Conservation (phyloP, 2,113 vertebrate genomes). For the Anthoscopus minutus region DNA sequence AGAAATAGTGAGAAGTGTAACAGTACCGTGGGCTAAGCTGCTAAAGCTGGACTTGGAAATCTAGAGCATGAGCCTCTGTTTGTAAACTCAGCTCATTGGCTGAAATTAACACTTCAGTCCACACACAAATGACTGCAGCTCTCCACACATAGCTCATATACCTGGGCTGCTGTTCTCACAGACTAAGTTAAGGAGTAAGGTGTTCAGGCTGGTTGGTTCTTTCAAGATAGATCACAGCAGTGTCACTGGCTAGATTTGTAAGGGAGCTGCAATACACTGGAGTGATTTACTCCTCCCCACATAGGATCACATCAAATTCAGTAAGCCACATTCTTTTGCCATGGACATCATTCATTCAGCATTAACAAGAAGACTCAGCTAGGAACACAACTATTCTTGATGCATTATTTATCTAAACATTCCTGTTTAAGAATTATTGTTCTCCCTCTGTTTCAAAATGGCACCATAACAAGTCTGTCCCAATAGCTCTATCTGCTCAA, state of each 20-base stretch:
- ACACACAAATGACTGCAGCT: neutral
- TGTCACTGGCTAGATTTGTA: neutral
- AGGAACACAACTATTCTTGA: neutral
- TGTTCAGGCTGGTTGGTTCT: neutral
- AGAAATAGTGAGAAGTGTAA: neutral
- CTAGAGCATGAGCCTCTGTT: neutral
- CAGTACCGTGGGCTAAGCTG: neutral
- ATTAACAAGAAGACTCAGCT: neutral
- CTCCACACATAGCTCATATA: neutral
- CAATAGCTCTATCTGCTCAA: neutral
- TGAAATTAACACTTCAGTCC: neutral
- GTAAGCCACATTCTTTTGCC: neutral
- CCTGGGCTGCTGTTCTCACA: neutral
- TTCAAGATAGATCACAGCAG: neutral
- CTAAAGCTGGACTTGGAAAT: neutral
- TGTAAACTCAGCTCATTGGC: neutral
- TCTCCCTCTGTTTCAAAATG: neutral
- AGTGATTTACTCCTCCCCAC: neutral
- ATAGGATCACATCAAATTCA: neutral
- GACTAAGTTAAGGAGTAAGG: neutral
- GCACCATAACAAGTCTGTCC: neutral
- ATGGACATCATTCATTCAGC: neutral
- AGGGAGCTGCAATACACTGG: neutral
- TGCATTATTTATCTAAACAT: neutral
- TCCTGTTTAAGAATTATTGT: neutral